Percentiles rank a stretch among this genome's conserved stretches.
These are phyloP conservation scores for Pipistrellus kuhlii DNA, from an alignment of 2,797 vertebrate genomes.

Conservation along the genomic window DNA sequence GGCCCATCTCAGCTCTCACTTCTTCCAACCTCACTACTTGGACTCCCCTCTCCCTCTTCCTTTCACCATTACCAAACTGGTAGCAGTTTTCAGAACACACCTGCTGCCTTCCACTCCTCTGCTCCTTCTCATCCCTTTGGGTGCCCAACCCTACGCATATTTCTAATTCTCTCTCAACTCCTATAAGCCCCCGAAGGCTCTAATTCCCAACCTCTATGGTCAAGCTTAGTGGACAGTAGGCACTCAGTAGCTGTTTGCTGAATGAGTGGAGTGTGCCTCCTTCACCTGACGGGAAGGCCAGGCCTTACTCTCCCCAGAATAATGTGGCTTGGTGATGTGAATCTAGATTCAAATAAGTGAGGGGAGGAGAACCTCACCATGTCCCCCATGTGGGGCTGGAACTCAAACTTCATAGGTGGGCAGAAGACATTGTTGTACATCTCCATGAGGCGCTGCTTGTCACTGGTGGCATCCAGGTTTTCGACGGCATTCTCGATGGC, in stretches of 20 bases:
- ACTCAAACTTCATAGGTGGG: slow-evolving; percentile 97
- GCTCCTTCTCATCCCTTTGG: not conserved
- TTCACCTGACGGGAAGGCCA: not conserved
- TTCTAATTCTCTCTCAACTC: not conserved
- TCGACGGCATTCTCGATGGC: slow-evolving; percentile 95
- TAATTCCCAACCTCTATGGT: not conserved
- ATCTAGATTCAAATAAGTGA: not conserved
- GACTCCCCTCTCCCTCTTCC: not conserved
- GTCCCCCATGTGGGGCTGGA: slow-evolving; percentile 99
- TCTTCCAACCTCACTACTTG: not conserved
- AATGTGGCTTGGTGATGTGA: not conserved
- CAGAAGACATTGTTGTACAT: slow-evolving; percentile 99
- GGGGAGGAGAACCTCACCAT: slow-evolving; percentile 89
- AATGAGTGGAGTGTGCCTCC: not conserved
- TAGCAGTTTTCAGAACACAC: not conserved
- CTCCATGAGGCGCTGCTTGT: slow-evolving; percentile 99
- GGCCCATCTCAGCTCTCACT: not conserved
- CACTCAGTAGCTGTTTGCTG: not conserved
- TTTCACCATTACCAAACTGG: not conserved
- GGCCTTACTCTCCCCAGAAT: not conserved
- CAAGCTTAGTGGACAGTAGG: not conserved
- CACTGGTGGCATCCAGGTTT: slow-evolving; percentile 95
- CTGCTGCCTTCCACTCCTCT: not conserved
- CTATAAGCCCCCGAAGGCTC: not conserved
- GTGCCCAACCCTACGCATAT: not conserved